phyloP scores from a whole-genome alignment of 2,113 vertebrate species.

The Mesoclemmys tuberculata region DNA sequence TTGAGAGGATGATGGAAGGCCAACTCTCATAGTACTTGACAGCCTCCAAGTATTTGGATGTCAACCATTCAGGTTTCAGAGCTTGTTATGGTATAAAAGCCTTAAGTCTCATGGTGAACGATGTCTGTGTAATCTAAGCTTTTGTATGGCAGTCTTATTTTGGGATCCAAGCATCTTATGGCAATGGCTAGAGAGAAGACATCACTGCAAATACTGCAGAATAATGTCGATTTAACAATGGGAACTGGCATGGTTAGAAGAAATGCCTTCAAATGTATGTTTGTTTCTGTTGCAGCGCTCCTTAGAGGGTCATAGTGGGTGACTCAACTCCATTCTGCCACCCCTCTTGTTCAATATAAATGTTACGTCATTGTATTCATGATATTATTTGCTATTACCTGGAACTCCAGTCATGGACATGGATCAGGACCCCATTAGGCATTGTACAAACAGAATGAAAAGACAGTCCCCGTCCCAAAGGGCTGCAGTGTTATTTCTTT shows the following conservation, averaged over 20 bases:
- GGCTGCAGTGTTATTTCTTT: too few species aligned
- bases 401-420: not conserved
- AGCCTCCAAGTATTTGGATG: not conserved
- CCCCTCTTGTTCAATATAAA: not conserved
- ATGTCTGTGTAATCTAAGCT: slow-evolving; percentile 4
- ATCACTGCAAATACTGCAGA: slow-evolving; percentile 5
- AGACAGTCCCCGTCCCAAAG: too few species aligned
- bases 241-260: not conserved
- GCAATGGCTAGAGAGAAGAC: not conserved
- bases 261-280: not conserved
- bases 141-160: slow-evolving; percentile 27
- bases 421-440: not conserved
- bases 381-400: not conserved
- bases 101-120: not conserved
- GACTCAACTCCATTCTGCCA: not conserved
- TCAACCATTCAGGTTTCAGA: not conserved
- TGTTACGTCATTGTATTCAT: not conserved
- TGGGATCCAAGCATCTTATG: not conserved
- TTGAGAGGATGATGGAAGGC: not conserved
- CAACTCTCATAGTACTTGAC: not conserved
- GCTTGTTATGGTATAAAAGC: not conserved
- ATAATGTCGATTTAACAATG: not conserved
- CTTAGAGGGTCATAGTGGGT: not conserved
- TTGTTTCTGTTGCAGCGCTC: not conserved
- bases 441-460: too few species aligned